Conservation (phyloP, 2,888 invertebrate species). For the Chelonus formosanus region DNA sequence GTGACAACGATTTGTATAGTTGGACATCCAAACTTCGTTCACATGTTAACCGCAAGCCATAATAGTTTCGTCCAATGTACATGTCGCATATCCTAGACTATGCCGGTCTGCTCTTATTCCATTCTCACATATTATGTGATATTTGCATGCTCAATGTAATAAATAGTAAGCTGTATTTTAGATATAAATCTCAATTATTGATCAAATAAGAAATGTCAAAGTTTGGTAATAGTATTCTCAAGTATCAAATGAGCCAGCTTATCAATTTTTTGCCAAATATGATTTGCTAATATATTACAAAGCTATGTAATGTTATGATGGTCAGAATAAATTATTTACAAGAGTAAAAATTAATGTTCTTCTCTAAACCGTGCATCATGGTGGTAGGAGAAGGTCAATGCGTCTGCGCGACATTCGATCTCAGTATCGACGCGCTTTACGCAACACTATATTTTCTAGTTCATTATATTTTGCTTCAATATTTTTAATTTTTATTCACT, state of each 20-base stretch:
- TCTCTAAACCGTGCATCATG: not conserved
- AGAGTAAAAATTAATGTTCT: constrained; percentile 18
- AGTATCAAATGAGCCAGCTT: too few species aligned
- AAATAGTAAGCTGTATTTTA: too few species aligned
- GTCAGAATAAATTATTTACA: constrained; percentile 16
- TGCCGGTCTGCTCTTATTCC: not conserved
- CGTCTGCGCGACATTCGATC: constrained; percentile 13
- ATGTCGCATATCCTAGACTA: not conserved
- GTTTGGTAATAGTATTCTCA: too few species aligned
- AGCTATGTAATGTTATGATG: constrained; percentile 2
- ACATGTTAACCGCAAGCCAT: constrained; percentile 15
- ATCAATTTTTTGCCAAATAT: too few species aligned
- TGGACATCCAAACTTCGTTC: constrained; percentile 20
- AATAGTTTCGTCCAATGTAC: constrained; percentile 4
- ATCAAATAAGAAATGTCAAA: too few species aligned
- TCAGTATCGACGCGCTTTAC: constrained; percentile 1
- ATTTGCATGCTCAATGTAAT: not conserved
- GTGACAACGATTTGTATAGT: constrained; percentile 26
- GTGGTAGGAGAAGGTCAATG: constrained; percentile 3
- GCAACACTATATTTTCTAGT: not conserved
- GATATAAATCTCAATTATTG: too few species aligned
- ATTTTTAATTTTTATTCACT: too few species aligned
- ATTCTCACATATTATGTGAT: not conserved
- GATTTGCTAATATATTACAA: not conserved
- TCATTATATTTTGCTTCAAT: too few species aligned